Base-by-base conservation (phyloP, 2,113 vertebrate species). In the Thalassarche chlororhynchos region DNA sequence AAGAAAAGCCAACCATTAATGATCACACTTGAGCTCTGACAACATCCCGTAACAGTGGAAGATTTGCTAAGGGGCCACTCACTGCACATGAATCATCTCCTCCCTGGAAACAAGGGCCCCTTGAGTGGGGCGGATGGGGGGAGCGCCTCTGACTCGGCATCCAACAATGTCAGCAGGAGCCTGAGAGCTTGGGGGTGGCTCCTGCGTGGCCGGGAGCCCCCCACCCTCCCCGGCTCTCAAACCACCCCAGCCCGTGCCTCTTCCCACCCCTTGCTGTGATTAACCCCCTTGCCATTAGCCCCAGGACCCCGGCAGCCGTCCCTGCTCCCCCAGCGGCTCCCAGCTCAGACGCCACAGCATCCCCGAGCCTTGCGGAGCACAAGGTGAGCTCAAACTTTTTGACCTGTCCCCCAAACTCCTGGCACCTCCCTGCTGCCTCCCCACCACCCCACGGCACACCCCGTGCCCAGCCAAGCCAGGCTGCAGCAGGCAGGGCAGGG, bases 81-180 rank as follows among this genome's bases (percentile, higher is more conserved):
- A 6, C 55, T 44, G 61, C 84, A 34, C 82, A 85, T 97, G 97
- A 97, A 96, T 97, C 96, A 97, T 97, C 96, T 97, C 93, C 84
- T 93, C 70, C 69, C 87, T 93, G 90, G 62, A 57, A 96, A 96
- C 95, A 97, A 97, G 96, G 95, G 97, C 93, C 62, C 82, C 96
- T 97, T 97, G 90, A 97, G 78, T 17, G 70, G 60, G 90, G 87
- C 12, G 17, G 78, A 42, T 54, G 93, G n/a, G 72, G 84, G 61
- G 29, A 91, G 69, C 1, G 7, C 70, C 78, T 89, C 69, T 8
- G 62, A 34, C 80, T 69, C 14, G 3, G 11, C 88, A 84, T 36
- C 84, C 74, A 34, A n/a, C 91, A 60, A 25, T 14, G 15, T 52
- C 84, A 49, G 74, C 77, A 38, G 65, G 42, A 84, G 61, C 47